Conservation (phyloP, 2,888 invertebrate genomes). For the Gortyna flavago region DNA sequence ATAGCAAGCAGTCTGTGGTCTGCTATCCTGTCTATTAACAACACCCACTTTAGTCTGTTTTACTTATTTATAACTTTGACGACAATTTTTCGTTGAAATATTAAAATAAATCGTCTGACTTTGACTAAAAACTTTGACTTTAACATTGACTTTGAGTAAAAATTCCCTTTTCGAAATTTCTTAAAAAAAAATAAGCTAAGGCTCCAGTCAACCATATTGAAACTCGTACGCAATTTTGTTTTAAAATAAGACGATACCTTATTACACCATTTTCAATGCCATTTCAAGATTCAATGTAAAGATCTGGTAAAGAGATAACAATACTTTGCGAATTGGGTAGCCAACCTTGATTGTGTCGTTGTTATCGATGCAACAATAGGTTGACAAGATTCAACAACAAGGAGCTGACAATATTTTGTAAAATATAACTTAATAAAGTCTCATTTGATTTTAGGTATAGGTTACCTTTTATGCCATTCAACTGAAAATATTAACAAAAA, state of each 20-base stretch:
- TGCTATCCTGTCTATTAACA: not conserved
- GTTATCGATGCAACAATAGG: not conserved
- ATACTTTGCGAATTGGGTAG: not conserved
- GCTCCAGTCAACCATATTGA: not conserved
- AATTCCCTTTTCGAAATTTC: not conserved
- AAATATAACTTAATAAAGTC: not conserved
- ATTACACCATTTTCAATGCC: not conserved
- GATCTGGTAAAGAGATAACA: not conserved
- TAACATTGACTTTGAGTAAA: too few relatives aligned
- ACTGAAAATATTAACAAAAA: slow-evolving; percentile 11
- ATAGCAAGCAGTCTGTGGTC: not conserved
- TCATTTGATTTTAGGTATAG: not conserved
- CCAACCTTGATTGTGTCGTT: not conserved
- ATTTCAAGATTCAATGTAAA: not conserved
- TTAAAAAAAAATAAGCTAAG: not conserved
- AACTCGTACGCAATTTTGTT: slow-evolving; percentile 1
- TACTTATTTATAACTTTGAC: not conserved
- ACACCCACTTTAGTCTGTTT: not conserved
- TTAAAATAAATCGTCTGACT: not conserved
- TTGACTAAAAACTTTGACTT: too few relatives aligned
- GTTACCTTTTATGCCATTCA: not conserved
- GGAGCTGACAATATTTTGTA: not conserved
- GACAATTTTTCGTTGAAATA: not conserved
- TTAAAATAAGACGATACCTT: not conserved
- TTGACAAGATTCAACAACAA: not conserved